Evolutionary conservation across 2,797 vertebrate genomes (phyloP), one percentile per base, ranked within the genome.

Genomic region (Channa striata): DNA sequence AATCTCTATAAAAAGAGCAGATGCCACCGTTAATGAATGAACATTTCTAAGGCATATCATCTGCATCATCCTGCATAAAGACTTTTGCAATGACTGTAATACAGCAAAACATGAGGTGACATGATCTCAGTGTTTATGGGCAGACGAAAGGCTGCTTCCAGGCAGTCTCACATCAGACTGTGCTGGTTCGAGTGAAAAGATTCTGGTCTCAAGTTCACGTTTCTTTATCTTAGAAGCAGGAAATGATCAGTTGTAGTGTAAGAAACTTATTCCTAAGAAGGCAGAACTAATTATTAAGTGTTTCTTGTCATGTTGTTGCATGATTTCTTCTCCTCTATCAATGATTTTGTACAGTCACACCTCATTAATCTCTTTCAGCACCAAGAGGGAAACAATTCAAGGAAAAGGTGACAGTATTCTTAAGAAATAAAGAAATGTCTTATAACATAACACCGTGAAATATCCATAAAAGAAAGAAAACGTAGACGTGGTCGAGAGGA

Each of bases 11-110:
- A 66, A 69, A 68, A 64, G 11, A 72, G 50, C 43, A 44, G 72
- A 61, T 40, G 46, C 56, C 43, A 40, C 40, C 5, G 11, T 49
- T 65, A 14, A 47, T 50, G 68, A 66, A 66, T 40, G 73, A 50
- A 71, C 68, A 52, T 66, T 63, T 81, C 75, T 77, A 89, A 91
- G 86, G 89, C 87, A 78, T 78, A 30, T 81, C 69, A 79, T 74
- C 74, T 12, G 14, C 80, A 80, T 78, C 73, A 72, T 77, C 77
- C 62, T 59, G 52, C 54, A 62, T 49, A 37, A 54, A 59, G 17
- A 77, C 46, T 58, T 57, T 34, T 44, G 20, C 40, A 25, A 68
- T 36, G 8, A 72, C 52, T 36, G 20, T 51, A 69, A 85, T 57
- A 75, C 58, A 74, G 81, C 43, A 60, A 77, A 73, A 21, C 12